Evolutionary conservation across 2,113 vertebrate species (phyloP).

Genomic region (Centropus bengalensis): DNA sequence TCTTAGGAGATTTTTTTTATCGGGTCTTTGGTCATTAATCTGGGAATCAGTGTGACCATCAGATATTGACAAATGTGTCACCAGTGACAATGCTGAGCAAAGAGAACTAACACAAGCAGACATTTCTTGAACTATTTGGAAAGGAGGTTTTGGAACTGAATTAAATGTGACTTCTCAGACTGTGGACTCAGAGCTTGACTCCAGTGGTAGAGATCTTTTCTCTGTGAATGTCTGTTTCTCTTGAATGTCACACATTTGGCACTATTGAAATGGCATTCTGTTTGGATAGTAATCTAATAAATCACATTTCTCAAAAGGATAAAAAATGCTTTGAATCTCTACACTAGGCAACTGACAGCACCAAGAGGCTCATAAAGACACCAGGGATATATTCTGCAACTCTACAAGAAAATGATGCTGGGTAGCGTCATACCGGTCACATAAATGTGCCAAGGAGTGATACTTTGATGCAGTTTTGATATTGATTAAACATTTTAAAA

Average conservation of each 20-base stretch:
- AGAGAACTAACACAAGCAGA: background rate
- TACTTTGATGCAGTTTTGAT: slow-evolving; percentile 27
- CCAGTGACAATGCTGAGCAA: background rate
- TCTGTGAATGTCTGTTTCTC: background rate
- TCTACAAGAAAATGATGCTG: background rate
- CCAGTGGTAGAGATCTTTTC: background rate
- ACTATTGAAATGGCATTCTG: background rate
- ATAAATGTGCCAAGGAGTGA: background rate
- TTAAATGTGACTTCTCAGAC: slow-evolving; percentile 20
- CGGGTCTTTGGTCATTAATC: background rate
- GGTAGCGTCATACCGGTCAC: background rate
- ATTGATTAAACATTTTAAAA: slow-evolving; percentile 54
- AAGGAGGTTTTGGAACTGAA: slow-evolving; percentile 11
- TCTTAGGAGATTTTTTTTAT: background rate
- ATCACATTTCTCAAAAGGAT: slow-evolving; percentile 33
- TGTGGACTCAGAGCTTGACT: background rate
- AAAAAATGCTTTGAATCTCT: slow-evolving; percentile 1
- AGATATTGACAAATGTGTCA: background rate
- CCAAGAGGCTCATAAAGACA: slow-evolving; percentile 23
- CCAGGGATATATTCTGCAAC: background rate
- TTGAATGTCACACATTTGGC: background rate
- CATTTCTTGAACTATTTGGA: background rate
- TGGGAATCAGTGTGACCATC: background rate
- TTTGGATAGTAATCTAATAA: slow-evolving; percentile 27
- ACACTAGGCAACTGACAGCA: background rate